Percentiles rank a stretch among this genome's conserved stretches.
Evolutionary conservation across 2,888 invertebrate species (phyloP).

Genomic region (Xestia c-nigrum): DNA sequence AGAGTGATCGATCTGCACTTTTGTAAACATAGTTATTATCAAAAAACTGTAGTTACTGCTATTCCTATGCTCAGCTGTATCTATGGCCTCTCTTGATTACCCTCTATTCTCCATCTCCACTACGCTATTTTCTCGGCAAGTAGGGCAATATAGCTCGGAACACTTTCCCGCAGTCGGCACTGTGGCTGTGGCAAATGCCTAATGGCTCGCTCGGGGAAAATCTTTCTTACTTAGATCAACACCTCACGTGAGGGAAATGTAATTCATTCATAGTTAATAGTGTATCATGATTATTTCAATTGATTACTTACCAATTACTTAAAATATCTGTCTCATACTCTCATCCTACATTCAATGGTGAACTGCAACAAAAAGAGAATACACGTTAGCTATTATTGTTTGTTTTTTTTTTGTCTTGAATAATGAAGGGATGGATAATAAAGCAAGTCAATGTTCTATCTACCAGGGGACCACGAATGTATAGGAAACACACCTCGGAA

Average conservation of each 20-base stretch:
- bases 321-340: slow-evolving; percentile 74
- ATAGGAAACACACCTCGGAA: background rate
- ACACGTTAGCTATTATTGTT: slow-evolving; percentile 13
- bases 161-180: slow-evolving; percentile 49
- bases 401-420: background rate
- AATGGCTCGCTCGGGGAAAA: slow-evolving; percentile 25
- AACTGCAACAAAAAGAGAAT: slow-evolving; percentile 76
- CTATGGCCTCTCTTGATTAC: slow-evolving; percentile 8
- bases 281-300: background rate
- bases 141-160: slow-evolving; percentile 25
- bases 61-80: slow-evolving; percentile 6
- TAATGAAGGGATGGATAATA: background rate
- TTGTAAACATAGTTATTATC: slow-evolving; percentile 15
- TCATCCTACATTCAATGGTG: slow-evolving; percentile 73
- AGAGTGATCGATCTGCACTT: background rate
- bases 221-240: slow-evolving; percentile 14
- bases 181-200: slow-evolving; percentile 35
- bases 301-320: slow-evolving; percentile 74
- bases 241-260: slow-evolving; percentile 1
- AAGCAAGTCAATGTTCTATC: background rate
- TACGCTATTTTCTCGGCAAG: slow-evolving; percentile 44
- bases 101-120: slow-evolving; percentile 35
- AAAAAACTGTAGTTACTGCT: background rate
- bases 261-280: background rate
- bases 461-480: slow-evolving; percentile 1